Conservation (phyloP, 2,888 invertebrate genomes). For the Nomada flava region DNA sequence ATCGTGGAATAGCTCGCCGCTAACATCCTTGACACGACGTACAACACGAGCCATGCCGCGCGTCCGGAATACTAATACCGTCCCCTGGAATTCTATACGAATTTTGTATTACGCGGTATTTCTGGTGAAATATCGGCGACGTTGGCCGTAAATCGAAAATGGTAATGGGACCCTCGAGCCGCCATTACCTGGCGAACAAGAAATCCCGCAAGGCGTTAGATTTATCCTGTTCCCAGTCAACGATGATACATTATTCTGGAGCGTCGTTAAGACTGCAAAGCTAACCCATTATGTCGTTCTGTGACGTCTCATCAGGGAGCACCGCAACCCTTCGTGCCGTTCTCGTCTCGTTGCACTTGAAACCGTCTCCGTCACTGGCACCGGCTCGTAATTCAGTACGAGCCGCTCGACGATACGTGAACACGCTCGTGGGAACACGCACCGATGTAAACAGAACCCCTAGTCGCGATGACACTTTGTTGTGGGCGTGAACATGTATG, state of each 20-base stretch:
- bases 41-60: constrained; percentile 22
- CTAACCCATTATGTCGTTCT: constrained; percentile 41
- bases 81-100: constrained; percentile 42
- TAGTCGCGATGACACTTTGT: not conserved
- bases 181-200: constrained; percentile 55
- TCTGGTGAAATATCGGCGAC: constrained; percentile 64
- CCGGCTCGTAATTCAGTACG: constrained; percentile 43
- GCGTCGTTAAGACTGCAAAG: constrained; percentile 56
- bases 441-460: constrained; percentile 32
- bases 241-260: constrained; percentile 61
- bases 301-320: constrained; percentile 45
- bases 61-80: constrained; percentile 59
- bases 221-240: constrained; percentile 57
- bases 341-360: constrained; percentile 31
- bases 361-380: constrained; percentile 37
- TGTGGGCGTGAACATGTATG: too few species aligned
- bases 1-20: constrained; percentile 18
- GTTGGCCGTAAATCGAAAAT: constrained; percentile 64
- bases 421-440: constrained; percentile 40
- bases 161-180: constrained; percentile 59
- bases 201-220: constrained; percentile 66
- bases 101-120: constrained; percentile 61
- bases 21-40: constrained; percentile 53
- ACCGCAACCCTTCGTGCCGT: constrained; percentile 6
- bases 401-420: constrained; percentile 42